phyloP scores from a whole-genome alignment of 2,888 invertebrate species.

The Mactromeris polynyma region DNA sequence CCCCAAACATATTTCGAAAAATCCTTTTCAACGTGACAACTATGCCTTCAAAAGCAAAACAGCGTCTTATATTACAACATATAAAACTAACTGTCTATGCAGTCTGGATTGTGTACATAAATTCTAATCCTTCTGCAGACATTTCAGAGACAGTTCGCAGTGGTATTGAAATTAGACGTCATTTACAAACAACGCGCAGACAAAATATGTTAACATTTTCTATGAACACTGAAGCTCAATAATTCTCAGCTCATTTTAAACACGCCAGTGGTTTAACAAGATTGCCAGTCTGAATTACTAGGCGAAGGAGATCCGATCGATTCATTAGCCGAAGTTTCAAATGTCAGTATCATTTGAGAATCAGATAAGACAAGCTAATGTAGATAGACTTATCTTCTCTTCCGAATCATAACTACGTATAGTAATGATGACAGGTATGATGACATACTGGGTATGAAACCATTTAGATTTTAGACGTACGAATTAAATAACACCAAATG shows the following conservation, averaged over 20 bases:
- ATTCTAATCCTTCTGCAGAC: not conserved
- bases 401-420: no score
- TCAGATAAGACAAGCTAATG: no score
- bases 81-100: not conserved
- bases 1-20: no score
- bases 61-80: not conserved
- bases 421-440: no score
- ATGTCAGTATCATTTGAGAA: no score
- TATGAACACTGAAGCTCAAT: not conserved
- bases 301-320: not conserved
- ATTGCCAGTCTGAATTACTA: not conserved
- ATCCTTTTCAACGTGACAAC: not conserved
- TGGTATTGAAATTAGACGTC: not conserved
- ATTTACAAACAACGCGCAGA: not conserved
- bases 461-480: no score
- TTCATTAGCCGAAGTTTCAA: not conserved
- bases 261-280: not conserved
- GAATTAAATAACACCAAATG: no score
- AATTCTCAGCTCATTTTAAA: not conserved
- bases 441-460: no score
- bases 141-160: not conserved
- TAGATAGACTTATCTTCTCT: no score
- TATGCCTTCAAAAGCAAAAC: not conserved
- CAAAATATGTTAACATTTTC: conserved; percentile 10
- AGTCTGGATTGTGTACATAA: not conserved